These are phyloP conservation scores for Vulpes ferrilata DNA, from an alignment of 2,113 vertebrate genomes.

Conservation along the genomic window DNA sequence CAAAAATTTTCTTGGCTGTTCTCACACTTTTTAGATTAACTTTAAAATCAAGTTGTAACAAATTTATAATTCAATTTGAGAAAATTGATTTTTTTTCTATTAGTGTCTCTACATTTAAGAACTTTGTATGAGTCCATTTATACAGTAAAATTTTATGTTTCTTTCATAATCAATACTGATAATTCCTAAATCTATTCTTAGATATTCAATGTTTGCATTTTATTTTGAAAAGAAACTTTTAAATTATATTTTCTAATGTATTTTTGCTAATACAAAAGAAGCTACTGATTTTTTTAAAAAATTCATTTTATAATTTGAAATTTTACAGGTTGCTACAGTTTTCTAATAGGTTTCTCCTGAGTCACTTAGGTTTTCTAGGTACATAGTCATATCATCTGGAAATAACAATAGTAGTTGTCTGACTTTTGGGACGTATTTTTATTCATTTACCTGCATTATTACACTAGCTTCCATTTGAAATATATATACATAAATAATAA, in stretches of 20 bases:
- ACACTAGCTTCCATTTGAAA: slow-evolving; percentile 1
- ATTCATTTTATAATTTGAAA: slow-evolving; percentile 9
- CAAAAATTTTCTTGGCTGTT: slow-evolving; percentile 50
- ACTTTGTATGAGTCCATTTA: not conserved
- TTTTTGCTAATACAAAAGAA: slow-evolving; percentile 32
- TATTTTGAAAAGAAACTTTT: slow-evolving; percentile 33
- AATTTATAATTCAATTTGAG: slow-evolving; percentile 45
- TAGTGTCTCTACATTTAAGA: slow-evolving; percentile 3
- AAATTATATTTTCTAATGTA: not conserved
- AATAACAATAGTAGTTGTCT: not conserved
- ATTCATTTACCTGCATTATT: slow-evolving; percentile 28
- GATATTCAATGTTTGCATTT: slow-evolving; percentile 20
- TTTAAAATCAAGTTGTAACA: slow-evolving; percentile 54
- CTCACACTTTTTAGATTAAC: slow-evolving; percentile 48
- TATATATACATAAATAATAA: slow-evolving; percentile 15
- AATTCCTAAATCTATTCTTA: not conserved
- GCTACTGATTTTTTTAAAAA: not conserved
- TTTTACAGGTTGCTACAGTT: not conserved
- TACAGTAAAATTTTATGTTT: slow-evolving; percentile 56
- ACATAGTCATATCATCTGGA: not conserved
- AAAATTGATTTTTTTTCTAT: slow-evolving; percentile 18
- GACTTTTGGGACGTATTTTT: not conserved
- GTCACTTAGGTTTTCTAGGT: not conserved
- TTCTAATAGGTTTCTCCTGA: not conserved
- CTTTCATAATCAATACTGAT: not conserved